Conservation (phyloP, 1,140 invertebrate species). For the Ostrea edulis region DNA sequence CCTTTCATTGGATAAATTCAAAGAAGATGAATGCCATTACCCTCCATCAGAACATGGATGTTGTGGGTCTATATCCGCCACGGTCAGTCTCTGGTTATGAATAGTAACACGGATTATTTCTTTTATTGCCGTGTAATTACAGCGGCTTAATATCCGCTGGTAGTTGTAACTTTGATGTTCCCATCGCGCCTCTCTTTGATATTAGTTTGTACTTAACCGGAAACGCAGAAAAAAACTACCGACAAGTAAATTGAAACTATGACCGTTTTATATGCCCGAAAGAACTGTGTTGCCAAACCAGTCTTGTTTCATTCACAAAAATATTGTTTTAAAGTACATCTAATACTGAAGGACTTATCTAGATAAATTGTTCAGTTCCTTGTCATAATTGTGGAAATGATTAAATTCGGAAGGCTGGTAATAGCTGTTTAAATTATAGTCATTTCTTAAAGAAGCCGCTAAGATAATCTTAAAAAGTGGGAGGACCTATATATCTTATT, state of each 20-base stretch:
- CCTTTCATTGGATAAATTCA: too few species aligned
- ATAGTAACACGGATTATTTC: slow-evolving; percentile 26
- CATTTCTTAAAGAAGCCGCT: too few species aligned
- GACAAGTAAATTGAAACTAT: neutral
- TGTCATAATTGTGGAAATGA: neutral
- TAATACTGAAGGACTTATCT: neutral
- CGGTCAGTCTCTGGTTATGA: neutral
- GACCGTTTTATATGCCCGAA: neutral
- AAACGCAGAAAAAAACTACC: neutral
- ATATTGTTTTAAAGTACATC: neutral
- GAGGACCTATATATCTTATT: too few species aligned
- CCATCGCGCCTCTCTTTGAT: slow-evolving; percentile 4
- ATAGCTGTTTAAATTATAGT: too few species aligned
- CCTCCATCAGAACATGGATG: neutral
- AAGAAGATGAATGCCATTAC: neutral
- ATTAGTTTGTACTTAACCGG: slow-evolving; percentile 17
- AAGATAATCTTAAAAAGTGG: too few species aligned
- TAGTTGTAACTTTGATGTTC: slow-evolving; percentile 17
- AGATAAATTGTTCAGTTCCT: neutral
- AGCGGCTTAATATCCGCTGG: slow-evolving; percentile 18
- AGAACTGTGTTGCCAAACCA: neutral
- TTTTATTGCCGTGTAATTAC: slow-evolving; percentile 18
- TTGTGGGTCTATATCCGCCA: neutral
- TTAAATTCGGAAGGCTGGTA: too few species aligned
- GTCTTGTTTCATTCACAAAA: slow-evolving; percentile 1